A percentile compares a stretch with the other conserved stretches of the same genome.
Conservation (phyloP, 2,797 vertebrate genomes). For the Trachurus trachurus region DNA sequence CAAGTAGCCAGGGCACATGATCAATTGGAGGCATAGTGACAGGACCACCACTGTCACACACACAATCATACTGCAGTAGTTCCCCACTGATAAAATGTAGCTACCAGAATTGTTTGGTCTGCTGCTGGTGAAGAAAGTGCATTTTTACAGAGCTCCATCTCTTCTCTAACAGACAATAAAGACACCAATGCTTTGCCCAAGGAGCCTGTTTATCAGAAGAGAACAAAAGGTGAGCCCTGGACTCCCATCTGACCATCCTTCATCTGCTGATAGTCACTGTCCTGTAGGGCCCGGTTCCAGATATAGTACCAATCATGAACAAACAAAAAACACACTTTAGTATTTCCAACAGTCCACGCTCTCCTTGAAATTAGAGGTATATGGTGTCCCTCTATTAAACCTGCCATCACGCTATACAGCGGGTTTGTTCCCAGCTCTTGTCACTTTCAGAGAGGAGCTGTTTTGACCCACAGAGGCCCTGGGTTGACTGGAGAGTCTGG, state of each 20-base stretch:
- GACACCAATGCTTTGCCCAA: slow-evolving; percentile 50
- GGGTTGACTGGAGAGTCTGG: slow-evolving; percentile 37
- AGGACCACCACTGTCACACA: no score
- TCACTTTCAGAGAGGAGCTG: slow-evolving; percentile 29
- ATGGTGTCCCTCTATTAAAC: neutral
- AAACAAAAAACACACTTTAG: no score
- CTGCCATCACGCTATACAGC: neutral
- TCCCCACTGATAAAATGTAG: slow-evolving; percentile 9
- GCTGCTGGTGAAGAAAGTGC: slow-evolving; percentile 20
- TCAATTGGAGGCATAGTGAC: no score
- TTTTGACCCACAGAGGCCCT: slow-evolving; percentile 42
- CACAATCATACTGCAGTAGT: neutral
- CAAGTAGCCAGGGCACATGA: no score
- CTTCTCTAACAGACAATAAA: slow-evolving; percentile 36
- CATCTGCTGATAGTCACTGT: slow-evolving; percentile 51
- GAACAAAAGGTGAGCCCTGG: slow-evolving; percentile 79
- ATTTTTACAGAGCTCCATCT: slow-evolving; percentile 11
- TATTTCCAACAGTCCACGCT: neutral
- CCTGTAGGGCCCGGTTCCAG: no score
- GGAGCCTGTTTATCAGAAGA: slow-evolving; percentile 50
- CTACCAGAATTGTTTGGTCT: slow-evolving; percentile 30
- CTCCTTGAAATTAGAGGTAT: neutral
- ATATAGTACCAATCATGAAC: no score
- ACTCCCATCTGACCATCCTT: slow-evolving; percentile 69
- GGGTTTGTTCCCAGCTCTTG: neutral